A percentile compares a stretch with the other conserved stretches of the same genome.
These are phyloP conservation scores for Ashinkailepas kermadecensis DNA, from an alignment of 2,888 invertebrate genomes.

Conservation along the genomic window DNA sequence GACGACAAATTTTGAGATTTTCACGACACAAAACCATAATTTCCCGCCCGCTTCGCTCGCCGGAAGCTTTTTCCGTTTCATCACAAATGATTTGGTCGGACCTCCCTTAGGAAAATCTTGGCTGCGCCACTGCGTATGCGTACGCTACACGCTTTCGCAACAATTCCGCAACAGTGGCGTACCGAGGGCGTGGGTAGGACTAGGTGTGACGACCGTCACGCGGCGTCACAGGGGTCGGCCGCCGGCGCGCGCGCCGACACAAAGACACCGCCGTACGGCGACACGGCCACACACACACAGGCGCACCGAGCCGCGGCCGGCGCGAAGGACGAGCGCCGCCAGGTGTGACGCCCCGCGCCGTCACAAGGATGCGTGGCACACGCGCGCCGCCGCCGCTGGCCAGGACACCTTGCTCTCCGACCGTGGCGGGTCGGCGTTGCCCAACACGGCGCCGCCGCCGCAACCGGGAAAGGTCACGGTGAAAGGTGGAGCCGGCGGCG, in stretches of 20 bases:
- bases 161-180: neutral
- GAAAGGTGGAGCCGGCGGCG: conserved; percentile 1
- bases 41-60: too few species aligned
- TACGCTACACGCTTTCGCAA: too few species aligned
- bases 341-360: neutral
- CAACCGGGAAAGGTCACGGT: conserved; percentile 7
- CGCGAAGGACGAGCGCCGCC: neutral
- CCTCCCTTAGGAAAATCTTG: too few species aligned
- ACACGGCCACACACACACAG: neutral
- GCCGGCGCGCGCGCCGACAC: too few species aligned
- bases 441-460: neutral
- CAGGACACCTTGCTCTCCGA: too few species aligned
- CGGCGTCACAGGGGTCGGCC: neutral
- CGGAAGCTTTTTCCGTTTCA: too few species aligned
- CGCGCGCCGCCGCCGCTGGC: neutral
- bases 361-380: neutral
- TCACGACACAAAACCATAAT: too few species aligned
- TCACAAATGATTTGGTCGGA: too few species aligned
- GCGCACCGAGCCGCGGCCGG: neutral
- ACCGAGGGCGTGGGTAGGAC: neutral
- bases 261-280: neutral
- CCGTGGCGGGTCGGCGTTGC: neutral
- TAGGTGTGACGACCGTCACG: neutral
- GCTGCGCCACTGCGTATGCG: too few species aligned
- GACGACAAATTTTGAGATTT: too few species aligned